A percentile compares a stretch with the other conserved stretches of the same genome.
Conservation (phyloP, 2,888 invertebrate species). For the Calliphora vomitoria region DNA sequence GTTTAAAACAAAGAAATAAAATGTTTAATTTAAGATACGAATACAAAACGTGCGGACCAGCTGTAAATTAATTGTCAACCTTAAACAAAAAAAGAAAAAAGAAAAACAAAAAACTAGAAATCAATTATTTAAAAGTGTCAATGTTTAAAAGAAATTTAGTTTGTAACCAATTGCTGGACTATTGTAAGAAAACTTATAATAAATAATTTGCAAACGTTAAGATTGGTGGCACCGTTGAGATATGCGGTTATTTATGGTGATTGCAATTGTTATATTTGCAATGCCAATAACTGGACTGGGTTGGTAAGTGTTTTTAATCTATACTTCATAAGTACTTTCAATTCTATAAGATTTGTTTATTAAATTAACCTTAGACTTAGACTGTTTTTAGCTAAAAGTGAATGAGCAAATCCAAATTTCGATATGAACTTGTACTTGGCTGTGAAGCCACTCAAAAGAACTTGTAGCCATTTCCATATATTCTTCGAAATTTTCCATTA, state of each 20-base stretch:
- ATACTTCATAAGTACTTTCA: neutral
- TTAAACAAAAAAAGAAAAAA: too few species aligned
- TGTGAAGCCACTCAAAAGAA: too few species aligned
- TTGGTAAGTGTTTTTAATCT: slow-evolving; percentile 89
- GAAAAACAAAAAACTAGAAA: neutral
- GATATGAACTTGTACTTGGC: too few species aligned
- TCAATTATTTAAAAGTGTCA: neutral
- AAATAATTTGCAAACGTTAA: slow-evolving; percentile 59
- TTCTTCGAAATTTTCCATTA: too few species aligned
- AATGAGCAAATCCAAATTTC: too few species aligned
- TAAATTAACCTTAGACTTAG: too few species aligned
- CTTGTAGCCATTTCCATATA: too few species aligned
- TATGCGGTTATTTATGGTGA: slow-evolving; percentile 92
- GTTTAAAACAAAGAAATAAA: slow-evolving; percentile 26
- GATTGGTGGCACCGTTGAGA: slow-evolving; percentile 76
- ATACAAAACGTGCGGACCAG: slow-evolving; percentile 21
- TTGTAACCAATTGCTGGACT: neutral
- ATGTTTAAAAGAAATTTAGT: neutral
- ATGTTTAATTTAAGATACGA: slow-evolving; percentile 46
- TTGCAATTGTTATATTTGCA: slow-evolving; percentile 93
- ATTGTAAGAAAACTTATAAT: neutral
- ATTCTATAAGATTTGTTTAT: neutral
- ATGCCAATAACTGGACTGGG: slow-evolving; percentile 94
- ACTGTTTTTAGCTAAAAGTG: too few species aligned
- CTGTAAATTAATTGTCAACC: neutral